Percentiles rank a stretch among this genome's conserved stretches.
phyloP scores from a whole-genome alignment of 2,888 invertebrate genomes.

The Coleophora flavipennella region DNA sequence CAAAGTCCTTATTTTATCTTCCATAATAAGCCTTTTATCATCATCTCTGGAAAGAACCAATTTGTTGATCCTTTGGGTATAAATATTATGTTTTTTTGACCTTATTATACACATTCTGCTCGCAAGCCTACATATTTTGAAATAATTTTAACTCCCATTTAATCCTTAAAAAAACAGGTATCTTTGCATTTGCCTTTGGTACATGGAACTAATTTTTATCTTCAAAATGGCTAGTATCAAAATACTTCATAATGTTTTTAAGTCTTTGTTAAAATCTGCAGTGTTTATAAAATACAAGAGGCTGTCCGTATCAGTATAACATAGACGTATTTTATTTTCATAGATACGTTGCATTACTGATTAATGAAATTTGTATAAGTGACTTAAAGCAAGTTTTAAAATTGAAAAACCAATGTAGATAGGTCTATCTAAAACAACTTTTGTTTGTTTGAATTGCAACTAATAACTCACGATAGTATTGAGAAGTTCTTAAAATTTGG shows the following conservation, averaged over 20 bases:
- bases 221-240: constrained; percentile 13
- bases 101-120: constrained; percentile 7
- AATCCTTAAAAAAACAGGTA: constrained; percentile 11
- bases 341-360: constrained; percentile 4
- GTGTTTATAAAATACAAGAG: constrained; percentile 8
- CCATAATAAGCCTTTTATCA: constrained; percentile 8
- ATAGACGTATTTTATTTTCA: constrained; percentile 2
- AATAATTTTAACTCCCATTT: constrained; percentile 10
- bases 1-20: too few species aligned
- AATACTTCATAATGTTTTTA: constrained; percentile 7
- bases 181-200: constrained; percentile 6
- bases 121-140: constrained; percentile 10
- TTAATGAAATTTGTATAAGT: constrained; percentile 13
- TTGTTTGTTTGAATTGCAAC: constrained; percentile 6
- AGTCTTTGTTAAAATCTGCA: constrained; percentile 9
- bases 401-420: constrained; percentile 9
- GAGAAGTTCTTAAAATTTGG: constrained; percentile 9
- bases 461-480: constrained; percentile 9
- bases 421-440: constrained; percentile 6
- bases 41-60: constrained; percentile 9
- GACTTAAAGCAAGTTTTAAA: constrained; percentile 9
- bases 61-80: constrained; percentile 3
- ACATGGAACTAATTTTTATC: constrained; percentile 4
- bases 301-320: constrained; percentile 15
- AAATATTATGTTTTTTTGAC: constrained; percentile 6